Conservation (phyloP, 1,140 invertebrate species). For the Drosophila arawakana region DNA sequence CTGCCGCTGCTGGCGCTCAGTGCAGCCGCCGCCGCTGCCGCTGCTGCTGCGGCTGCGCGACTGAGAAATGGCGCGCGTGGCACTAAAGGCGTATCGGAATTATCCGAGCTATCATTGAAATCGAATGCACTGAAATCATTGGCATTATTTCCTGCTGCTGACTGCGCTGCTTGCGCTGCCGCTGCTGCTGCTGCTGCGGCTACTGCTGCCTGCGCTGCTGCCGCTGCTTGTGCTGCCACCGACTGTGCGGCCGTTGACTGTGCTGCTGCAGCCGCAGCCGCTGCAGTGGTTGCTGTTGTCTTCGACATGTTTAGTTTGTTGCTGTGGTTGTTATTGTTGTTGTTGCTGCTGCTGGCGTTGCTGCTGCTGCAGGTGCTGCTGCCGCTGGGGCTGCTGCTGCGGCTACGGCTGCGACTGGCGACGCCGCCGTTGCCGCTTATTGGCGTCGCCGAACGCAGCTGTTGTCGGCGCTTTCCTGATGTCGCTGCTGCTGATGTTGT, state of each 20-base stretch:
- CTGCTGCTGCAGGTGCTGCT: constrained; percentile 35
- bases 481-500: constrained; percentile 12
- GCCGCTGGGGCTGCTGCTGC: constrained; percentile 26
- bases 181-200: constrained; percentile 38
- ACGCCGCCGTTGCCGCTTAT: constrained; percentile 19
- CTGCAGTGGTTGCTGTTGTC: constrained; percentile 33
- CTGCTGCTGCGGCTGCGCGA: constrained; percentile 68
- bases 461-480: constrained; percentile 15
- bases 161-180: constrained; percentile 38
- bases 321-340: constrained; percentile 27
- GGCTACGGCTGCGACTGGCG: constrained; percentile 26
- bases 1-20: constrained; percentile 57
- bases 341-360: constrained; percentile 51
- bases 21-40: constrained; percentile 63
- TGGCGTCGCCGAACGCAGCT: constrained; percentile 12
- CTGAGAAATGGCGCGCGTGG: constrained; percentile 77
- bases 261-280: constrained; percentile 17
- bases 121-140: constrained; percentile 82
- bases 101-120: constrained; percentile 83
- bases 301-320: constrained; percentile 34
- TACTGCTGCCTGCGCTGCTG: constrained; percentile 4
- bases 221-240: constrained; percentile 33
- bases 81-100: constrained; percentile 78
- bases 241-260: constrained; percentile 30
- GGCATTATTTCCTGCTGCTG: constrained; percentile 50